Percentiles rank a stretch among this genome's conserved stretches.
Conservation (phyloP, 2,888 invertebrate genomes). For the Hyposoter didymator region DNA sequence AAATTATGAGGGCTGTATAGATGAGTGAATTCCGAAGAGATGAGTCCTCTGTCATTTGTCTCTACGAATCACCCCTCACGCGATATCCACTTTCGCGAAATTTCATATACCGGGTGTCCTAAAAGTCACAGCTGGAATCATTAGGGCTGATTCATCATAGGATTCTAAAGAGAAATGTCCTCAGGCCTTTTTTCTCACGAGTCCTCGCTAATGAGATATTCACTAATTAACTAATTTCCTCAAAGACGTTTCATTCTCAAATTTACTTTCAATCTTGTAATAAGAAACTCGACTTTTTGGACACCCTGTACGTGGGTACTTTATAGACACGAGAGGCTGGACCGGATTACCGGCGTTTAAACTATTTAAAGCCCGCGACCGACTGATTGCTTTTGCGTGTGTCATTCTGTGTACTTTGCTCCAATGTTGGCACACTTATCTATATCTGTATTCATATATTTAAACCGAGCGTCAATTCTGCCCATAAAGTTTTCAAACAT, state of each 20-base stretch:
- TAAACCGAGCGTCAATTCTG: not conserved
- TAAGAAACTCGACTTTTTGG: not conserved
- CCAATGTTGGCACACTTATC: slow-evolving; percentile 14
- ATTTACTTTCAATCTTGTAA: not conserved
- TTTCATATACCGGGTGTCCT: not conserved
- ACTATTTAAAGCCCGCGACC: slow-evolving; percentile 67
- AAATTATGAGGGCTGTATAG: too few relatives aligned
- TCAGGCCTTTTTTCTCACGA: not conserved
- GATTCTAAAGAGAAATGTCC: not conserved
- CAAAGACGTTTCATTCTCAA: not conserved
- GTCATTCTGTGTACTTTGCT: slow-evolving; percentile 48
- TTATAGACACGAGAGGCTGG: slow-evolving; percentile 53
- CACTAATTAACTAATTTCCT: not conserved
- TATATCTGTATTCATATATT: slow-evolving; percentile 27
- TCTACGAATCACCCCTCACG: too few relatives aligned
- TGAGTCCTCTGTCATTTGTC: too few relatives aligned
- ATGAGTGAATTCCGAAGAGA: too few relatives aligned
- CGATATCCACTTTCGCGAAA: not conserved
- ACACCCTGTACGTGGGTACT: slow-evolving; percentile 5
- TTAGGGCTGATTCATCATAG: not conserved
- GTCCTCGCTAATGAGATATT: not conserved
- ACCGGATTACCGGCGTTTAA: slow-evolving; percentile 72
- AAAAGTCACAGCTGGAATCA: not conserved
- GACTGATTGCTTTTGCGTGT: slow-evolving; percentile 66
- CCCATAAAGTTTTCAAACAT: not conserved